Base-by-base conservation (phyloP, 2,113 vertebrate genomes). In the Hydropotes inermis region DNA sequence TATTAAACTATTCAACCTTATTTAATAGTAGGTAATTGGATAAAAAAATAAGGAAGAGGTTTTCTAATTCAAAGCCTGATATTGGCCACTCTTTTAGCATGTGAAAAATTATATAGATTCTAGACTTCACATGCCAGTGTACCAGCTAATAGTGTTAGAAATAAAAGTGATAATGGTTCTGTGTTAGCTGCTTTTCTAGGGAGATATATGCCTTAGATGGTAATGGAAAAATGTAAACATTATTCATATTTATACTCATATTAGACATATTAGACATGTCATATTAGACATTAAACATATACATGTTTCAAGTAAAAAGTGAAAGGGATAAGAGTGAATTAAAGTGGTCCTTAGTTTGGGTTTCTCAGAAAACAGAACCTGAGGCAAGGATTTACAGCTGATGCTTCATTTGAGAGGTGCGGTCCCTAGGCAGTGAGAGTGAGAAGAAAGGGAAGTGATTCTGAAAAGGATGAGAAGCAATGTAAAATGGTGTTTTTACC, bases 11-110 rank as follows among this genome's bases (percentile, higher is more conserved):
- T 89, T 82, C 36, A 54, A 30, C n/a, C 54, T 95, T 91, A 95
- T 55, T 96, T 57, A 92, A n/a, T 87, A 74, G 11, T 13, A 78
- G 60, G 83, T 88, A 89, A 33, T 96, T 98, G 60, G 28, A 82
- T 67, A 7, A 30, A 86, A 92, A 16, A 43, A 61, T 6, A 90
- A 94, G 12, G 43, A 83, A 45, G 36, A 92, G 1, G 17, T 57
- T 78, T 95, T 95, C 58, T 74, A 78, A 76, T 95, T 94, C 60
- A 92, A 57, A 89, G 10, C 19, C 84, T 78, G 76, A 70, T 86
- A 82, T 28, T 87, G 15, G 2, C 57, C 17, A 67, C 39, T 79
- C 16, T 93, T 6, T 94, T 94, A 36, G 67, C 36, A 50, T 92
- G 50, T 84, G 55, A 92, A 96, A 88, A 57, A 11, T 76, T 64